Base-by-base conservation (phyloP, 2,888 invertebrate genomes). In the Apodemia hepburni region DNA sequence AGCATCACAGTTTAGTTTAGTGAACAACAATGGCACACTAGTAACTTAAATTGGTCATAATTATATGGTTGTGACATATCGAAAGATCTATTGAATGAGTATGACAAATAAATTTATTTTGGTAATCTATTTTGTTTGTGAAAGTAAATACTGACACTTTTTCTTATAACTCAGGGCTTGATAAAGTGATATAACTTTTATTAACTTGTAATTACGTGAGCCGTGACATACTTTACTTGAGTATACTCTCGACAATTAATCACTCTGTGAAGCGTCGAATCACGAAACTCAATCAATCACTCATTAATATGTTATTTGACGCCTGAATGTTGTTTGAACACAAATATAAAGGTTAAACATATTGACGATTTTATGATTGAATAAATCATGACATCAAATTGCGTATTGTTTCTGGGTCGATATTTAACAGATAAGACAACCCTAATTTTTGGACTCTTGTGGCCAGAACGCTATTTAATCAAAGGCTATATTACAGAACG, bases 241-340 rank as follows among this genome's bases (percentile, higher is more conserved):
- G 18, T 49, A 18, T 18, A 49, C 27, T 54, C 5, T 22, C 54
- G 54, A 54, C 27, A 54, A 73, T 71, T 68, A 70, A 73, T 74
- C 71, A 73, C 68, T 49, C 58, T 66, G 65, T 67, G 62, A 70
- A 66, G 66, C 69, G 63, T 79, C 76, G 76, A 74, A 74, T 75
- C 75, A 75, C 70, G 66, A 63, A 68, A 71, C 72, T 76, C 75
- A 45, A 76, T 82, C 75, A 76, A 76, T 78, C 72, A 72, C 66
- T 78, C 75, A 75, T 74, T 70, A 72, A 75, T 75, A 71, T 72
- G 75, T 74, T 75, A 78, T 76, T 73, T 65, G 71, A 76, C 64
- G 68, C 73, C 64, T 60, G 66, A 65, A 64, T 60, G 62, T 58
- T 54, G 54, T 57, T 27, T 57, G 15, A 57, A 57, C 54, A 2